These are phyloP conservation scores for Gallinago nigripennis DNA, from an alignment of 2,797 vertebrate species.

Conservation along the genomic window DNA sequence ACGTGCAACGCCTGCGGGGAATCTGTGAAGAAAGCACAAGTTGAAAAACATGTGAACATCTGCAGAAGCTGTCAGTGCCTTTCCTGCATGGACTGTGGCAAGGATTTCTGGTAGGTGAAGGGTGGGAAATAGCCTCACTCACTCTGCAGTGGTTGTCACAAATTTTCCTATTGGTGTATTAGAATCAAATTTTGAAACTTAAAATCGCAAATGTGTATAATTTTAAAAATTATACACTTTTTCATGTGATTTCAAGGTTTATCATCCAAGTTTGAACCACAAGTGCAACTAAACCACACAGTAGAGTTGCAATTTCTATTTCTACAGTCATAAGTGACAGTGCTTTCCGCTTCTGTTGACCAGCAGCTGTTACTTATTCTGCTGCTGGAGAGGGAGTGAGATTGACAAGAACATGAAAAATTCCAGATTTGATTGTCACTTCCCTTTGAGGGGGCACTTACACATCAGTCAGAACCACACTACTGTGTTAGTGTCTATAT, in stretches of 20 bases:
- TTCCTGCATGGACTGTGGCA: slow-evolving; percentile 97
- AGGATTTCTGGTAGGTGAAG: slow-evolving; percentile 90
- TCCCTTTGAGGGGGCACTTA: background rate
- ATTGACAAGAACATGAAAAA: background rate
- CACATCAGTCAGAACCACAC: background rate
- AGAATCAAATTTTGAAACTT: background rate
- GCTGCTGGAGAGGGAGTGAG: background rate
- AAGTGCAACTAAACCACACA: background rate
- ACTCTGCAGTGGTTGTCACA: background rate
- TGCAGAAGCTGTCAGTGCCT: slow-evolving; percentile 86
- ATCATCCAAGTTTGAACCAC: background rate
- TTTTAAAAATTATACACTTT: rapidly evolving
- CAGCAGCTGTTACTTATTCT: background rate
- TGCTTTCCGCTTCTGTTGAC: background rate
- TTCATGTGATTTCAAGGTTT: background rate
- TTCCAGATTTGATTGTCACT: background rate
- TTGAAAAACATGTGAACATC: slow-evolving; percentile 88
- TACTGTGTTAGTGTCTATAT: background rate
- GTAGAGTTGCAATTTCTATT: background rate
- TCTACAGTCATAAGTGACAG: background rate
- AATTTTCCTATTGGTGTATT: background rate
- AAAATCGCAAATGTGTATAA: background rate
- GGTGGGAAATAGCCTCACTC: background rate
- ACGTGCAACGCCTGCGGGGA: slow-evolving; percentile 92
- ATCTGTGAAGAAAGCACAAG: slow-evolving; percentile 92